Evolutionary conservation across 2,797 vertebrate genomes (phyloP).

Genomic region (Macroramphosus scolopax): DNA sequence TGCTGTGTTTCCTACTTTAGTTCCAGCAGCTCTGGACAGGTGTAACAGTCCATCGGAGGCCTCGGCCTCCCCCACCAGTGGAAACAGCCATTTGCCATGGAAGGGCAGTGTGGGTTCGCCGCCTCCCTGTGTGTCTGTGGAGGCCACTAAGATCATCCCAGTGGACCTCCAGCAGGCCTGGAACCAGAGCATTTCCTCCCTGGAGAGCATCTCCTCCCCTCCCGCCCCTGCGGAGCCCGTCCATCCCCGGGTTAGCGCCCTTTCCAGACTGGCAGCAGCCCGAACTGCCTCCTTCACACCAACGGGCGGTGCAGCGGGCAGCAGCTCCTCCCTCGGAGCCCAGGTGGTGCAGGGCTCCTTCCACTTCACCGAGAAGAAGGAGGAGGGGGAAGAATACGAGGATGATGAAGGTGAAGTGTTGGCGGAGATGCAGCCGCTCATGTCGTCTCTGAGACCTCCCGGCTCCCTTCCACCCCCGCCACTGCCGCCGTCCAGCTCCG

Average conservation of each 20-base stretch:
- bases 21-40: constrained; percentile 77
- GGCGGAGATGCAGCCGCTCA: constrained; percentile 87
- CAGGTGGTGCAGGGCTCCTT: constrained; percentile 55
- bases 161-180: constrained; percentile 93
- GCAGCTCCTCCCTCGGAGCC: constrained; percentile 71
- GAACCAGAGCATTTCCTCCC: constrained; percentile 96
- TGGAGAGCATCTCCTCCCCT: constrained; percentile 84
- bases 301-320: constrained; percentile 35
- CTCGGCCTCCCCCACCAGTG: constrained; percentile 80
- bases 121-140: constrained; percentile 88
- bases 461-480: constrained; percentile 50
- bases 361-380: constrained; percentile 41
- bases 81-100: constrained; percentile 89
- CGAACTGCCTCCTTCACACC: constrained; percentile 57
- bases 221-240: constrained; percentile 61
- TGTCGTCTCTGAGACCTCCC: constrained; percentile 75
- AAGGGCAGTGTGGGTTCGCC: constrained; percentile 84
- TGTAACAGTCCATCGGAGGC: constrained; percentile 78
- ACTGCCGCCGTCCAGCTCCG: constrained; percentile 19
- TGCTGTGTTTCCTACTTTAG: constrained; percentile 30
- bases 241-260: constrained; percentile 67
- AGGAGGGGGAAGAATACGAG: constrained; percentile 43
- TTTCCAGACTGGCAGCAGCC: constrained; percentile 57
- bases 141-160: constrained; percentile 93
- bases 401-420: constrained; percentile 52